Evolutionary conservation across 2,888 invertebrate species (phyloP), one percentile per base, ranked within the genome.

Genomic region (Peribatodes rhomboidaria): DNA sequence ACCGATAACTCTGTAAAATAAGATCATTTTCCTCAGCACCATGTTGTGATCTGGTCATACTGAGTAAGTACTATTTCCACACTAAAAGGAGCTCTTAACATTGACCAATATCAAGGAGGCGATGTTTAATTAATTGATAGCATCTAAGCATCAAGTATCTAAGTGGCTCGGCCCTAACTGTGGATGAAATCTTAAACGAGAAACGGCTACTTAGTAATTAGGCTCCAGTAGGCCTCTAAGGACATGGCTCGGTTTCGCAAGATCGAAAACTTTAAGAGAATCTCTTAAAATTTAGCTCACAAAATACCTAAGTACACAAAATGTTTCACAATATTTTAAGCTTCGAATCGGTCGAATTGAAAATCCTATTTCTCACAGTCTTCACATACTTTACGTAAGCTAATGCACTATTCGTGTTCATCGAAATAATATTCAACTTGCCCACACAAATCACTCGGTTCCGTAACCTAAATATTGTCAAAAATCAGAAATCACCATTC

Each of bases 71-170:
- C 27, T 39, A 7, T 18, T 35, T 46, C 3, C 14, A 16, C 33
- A 39, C 50, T 57, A 6, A 53, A 66, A 52, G n/a, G 39, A 55
- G 55, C 63, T 56, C 57, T 61, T 63, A 61, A 35, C 31, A 39
- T 55, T 55, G 13, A 22, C 58, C 61, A 66, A 64, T 68, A 60
- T 60, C 67, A 66, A 61, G 44, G 64, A 60, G 67, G 54, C 57
- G 33, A 61, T 68, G 61, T 66, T 61, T 71, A 70, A 73, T 72
- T 69, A 73, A 67, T 68, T 69, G 71, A 71, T 70, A 68, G 59
- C 47, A 73, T 73, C 71, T 68, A 58, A 60, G 60, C 33, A 55
- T 44, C 55, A 55, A 55, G 55, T 49, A 71, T 70, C 71, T 67
- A 58, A 60, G 60, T 70, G 55, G 44, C 14, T 37, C 49, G 41